phyloP scores from a whole-genome alignment of 2,797 vertebrate species.

The Hippoglossus hippoglossus region DNA sequence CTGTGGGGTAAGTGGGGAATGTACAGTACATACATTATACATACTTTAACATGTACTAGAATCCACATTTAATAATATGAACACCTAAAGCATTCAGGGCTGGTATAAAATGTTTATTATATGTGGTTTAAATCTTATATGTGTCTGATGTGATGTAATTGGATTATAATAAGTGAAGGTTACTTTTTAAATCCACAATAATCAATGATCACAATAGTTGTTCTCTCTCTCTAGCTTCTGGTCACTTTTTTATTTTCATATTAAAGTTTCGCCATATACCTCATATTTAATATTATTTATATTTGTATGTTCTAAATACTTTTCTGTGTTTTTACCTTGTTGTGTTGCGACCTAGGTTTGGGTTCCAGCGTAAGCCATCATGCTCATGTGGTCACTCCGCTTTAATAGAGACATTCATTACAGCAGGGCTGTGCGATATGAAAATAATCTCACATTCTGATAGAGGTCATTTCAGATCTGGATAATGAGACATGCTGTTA shows the following conservation, averaged over 20 bases:
- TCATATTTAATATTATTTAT: no score
- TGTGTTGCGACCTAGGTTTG: no score
- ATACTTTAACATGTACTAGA: background rate
- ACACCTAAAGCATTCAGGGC: background rate
- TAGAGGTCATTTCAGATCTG: background rate
- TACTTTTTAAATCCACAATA: background rate
- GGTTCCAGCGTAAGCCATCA: background rate
- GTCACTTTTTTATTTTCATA: no score
- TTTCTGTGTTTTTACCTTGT: no score
- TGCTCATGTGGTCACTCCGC: background rate
- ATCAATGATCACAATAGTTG: no score
- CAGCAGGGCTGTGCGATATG: no score
- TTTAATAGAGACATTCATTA: constrained; percentile 4
- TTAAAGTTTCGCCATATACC: no score
- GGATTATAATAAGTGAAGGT: background rate
- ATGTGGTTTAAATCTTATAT: background rate
- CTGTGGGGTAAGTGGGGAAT: background rate
- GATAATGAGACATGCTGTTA: background rate
- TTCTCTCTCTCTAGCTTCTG: no score
- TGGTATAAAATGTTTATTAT: background rate
- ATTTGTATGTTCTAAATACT: no score
- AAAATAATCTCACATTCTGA: background rate
- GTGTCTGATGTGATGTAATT: background rate
- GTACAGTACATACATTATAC: background rate
- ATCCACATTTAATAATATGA: background rate